These are phyloP conservation scores for Saguinus oedipus DNA, from an alignment of 2,797 vertebrate species.

Conservation along the genomic window DNA sequence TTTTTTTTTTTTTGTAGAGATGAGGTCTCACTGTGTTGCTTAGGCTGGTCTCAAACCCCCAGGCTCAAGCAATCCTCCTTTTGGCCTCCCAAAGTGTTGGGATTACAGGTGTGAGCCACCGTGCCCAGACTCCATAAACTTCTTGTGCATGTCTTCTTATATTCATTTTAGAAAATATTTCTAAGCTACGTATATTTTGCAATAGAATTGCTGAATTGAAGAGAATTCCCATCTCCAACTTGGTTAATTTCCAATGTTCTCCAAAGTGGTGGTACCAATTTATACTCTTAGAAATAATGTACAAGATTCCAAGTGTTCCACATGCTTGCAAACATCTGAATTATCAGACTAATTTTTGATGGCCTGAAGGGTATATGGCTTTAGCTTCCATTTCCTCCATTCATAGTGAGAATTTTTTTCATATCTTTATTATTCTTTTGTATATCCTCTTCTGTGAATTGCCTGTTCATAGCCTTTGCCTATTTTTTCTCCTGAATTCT, in stretches of 20 bases:
- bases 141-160: background rate
- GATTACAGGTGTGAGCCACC: background rate
- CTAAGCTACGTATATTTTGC: background rate
- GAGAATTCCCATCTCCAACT: background rate
- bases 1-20: background rate
- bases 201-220: background rate
- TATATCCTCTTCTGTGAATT: background rate
- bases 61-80: no score
- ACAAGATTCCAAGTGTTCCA: background rate
- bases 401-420: background rate
- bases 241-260: background rate
- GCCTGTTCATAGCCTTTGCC: background rate
- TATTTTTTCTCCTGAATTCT: conserved; percentile 8
- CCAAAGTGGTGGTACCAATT: background rate
- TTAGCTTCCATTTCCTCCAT: background rate
- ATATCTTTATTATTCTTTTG: background rate
- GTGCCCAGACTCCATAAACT: background rate
- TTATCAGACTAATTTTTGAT: background rate
- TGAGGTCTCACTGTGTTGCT: background rate
- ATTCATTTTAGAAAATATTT: background rate
- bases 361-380: background rate
- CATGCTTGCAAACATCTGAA: background rate
- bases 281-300: background rate
- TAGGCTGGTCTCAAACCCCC: background rate
- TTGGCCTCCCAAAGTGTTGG: background rate